Percentiles rank a stretch among this genome's conserved stretches.
Conservation (phyloP, 1,140 invertebrate species). For the Parapsyche elsis region DNA sequence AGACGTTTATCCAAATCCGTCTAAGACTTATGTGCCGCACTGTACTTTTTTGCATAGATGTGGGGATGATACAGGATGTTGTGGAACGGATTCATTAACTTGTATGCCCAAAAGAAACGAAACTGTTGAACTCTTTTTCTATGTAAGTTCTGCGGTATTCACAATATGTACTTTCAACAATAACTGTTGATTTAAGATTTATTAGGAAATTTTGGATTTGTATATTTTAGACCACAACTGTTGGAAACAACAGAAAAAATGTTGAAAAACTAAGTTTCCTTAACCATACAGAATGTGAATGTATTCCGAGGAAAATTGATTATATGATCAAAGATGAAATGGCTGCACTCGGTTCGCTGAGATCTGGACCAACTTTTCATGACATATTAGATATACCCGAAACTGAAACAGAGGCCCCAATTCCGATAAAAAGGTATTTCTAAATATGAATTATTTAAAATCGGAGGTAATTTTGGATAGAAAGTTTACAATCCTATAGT, state of each 20-base stretch:
- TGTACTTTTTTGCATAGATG: conserved; percentile 81
- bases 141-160: conserved; percentile 63
- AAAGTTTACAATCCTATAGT: too few relatives aligned
- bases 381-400: conserved; percentile 36
- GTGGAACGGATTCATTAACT: conserved; percentile 69
- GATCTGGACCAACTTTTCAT: conserved; percentile 17
- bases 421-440: conserved; percentile 47
- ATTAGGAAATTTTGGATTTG: neutral
- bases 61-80: conserved; percentile 83
- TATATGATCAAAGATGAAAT: conserved; percentile 54
- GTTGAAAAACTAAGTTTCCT: conserved; percentile 53
- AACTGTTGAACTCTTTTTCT: conserved; percentile 76
- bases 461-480: too few relatives aligned
- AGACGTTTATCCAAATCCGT: conserved; percentile 66
- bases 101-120: conserved; percentile 76
- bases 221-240: conserved; percentile 45
- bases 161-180: neutral
- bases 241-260: conserved; percentile 29
- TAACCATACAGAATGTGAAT: conserved; percentile 55
- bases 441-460: neutral
- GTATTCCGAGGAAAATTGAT: conserved; percentile 41
- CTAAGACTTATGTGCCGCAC: conserved; percentile 78
- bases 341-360: conserved; percentile 28
- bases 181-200: neutral
- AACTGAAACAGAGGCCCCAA: conserved; percentile 47